Evolutionary conservation across 2,888 invertebrate species (phyloP), one percentile per base, ranked within the genome.

Genomic region (Capitulum mitella): DNA sequence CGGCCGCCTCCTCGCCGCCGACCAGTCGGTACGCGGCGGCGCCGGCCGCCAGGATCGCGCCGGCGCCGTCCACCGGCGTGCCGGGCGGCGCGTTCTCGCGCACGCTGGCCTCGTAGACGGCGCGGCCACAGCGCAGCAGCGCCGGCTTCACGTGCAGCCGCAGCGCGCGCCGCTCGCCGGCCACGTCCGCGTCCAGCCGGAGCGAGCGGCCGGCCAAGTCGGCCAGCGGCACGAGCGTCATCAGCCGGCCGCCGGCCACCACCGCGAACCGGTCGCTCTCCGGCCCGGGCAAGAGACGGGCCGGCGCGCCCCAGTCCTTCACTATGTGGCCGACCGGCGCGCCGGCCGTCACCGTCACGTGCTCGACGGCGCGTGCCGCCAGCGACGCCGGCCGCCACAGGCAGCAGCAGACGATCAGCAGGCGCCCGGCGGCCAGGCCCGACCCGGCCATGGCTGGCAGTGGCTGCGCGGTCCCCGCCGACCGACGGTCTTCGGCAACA

Each of bases 241-340:
- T 96, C 79, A 96, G 91, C 79, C 94, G 90, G 78, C 95, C 95
- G 85, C 94, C 92, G 82, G 92, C 91, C 79, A 95, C 89, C 82
- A 95, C 91, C 19, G 95, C 92, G 86, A 96, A 95, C 86, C 92
- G 95, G 82, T 93, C 90, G 77, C 92, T 92, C 85, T 90, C 93
- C 82, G 37, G 40, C 6, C 37, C 22, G 8, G 70, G 70, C 70
- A 70, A 40, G 40, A 70, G 70, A 2, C 8, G 40, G 22, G 37
- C 70, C 19, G 16, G 16, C 8, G 26, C 22, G 70, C 70, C 70
- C 29, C 16, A 26, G 22, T 37, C 37, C 70, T 16, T 40, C 70
- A 70, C 37, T 26, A 70, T 10, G 40, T 40, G 29, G 6, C 70
- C 70, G 26, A 22, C 6, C 5, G 40, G 22, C 16, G 40, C 70